Evolutionary conservation across 1,140 invertebrate species (phyloP), one percentile per base, ranked within the genome.

Genomic region (Pogonomyrmex californicus): DNA sequence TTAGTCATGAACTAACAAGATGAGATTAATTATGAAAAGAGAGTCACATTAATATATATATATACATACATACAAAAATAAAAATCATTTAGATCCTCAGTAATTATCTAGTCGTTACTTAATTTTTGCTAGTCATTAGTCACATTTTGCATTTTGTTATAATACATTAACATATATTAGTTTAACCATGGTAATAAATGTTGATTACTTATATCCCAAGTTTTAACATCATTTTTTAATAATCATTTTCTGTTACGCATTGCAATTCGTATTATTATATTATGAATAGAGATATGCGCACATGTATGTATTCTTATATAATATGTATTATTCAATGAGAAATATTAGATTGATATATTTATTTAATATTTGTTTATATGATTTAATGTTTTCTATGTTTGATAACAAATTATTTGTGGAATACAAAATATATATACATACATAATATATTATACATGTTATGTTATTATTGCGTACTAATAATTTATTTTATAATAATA

Each of bases 81-180:
- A 79, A 73, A 73, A 88, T 68, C 77, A 47, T 56, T 88, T 86
- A 87, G 78, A 58, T 82, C 56, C 54, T 58, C 58, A 86, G 23
- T 90, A 88, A 91, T 88, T 54, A 90, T 94, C 93, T 94, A 95
- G 94, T 94, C 93, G 91, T 92, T 93, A 94, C 88, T 93, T 92
- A 92, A 94, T 93, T 89, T 91, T 90, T 93, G 90, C 94, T 94
- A 95, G 94, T 94, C 94, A 94, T 92, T 94, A 95, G 94, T 94
- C 94, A 94, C 92, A 65, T 90, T 91, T 91, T 94, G 90, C 91
- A 94, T 94, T 94, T 94, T 90, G 87, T 92, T 91, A 85, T 91
- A 91, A 90, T 56, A 90, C 88, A 91, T 92, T 91, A 91, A 91
- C 90, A 44, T 85, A 63, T 36, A 73, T 82, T 71, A 73, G 23